phyloP scores from a whole-genome alignment of 2,113 vertebrate genomes.

The Periophthalmus modestus region DNA sequence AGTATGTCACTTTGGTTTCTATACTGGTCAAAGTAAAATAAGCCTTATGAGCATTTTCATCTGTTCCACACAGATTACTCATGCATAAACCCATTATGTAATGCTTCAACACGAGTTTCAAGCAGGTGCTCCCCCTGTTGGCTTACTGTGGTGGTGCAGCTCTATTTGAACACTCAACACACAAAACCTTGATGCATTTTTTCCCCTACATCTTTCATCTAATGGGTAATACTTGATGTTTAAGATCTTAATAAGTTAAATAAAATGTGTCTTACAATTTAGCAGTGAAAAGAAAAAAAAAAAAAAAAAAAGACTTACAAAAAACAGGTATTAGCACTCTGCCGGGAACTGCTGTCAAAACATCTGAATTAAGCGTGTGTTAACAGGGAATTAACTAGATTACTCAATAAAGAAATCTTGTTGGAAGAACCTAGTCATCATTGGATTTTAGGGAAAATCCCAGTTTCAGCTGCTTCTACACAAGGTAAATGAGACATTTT shows the following conservation, averaged over 20 bases:
- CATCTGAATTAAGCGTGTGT: not conserved
- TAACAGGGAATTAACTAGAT: not conserved
- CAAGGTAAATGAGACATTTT: not conserved
- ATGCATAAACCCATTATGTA: slow-evolving; percentile 55
- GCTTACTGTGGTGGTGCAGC: slow-evolving; percentile 20
- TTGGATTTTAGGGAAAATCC: not conserved
- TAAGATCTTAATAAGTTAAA: too few relatives aligned
- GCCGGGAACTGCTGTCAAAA: not conserved
- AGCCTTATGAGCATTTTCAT: not conserved
- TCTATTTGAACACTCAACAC: not conserved
- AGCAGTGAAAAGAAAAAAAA: not conserved
- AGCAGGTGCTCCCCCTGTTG: slow-evolving; percentile 54
- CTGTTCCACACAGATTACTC: slow-evolving; percentile 41
- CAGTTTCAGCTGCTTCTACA: not conserved
- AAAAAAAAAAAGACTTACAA: not conserved
- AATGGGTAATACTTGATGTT: too few relatives aligned
- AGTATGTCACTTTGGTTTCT: not conserved
- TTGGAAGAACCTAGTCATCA: not conserved
- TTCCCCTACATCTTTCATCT: too few relatives aligned
- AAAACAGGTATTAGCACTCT: not conserved
- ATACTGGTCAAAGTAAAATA: not conserved
- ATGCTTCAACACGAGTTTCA: slow-evolving; percentile 43
- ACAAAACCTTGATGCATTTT: not conserved
- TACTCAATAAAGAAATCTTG: not conserved
- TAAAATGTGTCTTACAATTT: not conserved